These are phyloP conservation scores for Mythimna vitellina DNA, from an alignment of 2,888 invertebrate species.

Conservation along the genomic window DNA sequence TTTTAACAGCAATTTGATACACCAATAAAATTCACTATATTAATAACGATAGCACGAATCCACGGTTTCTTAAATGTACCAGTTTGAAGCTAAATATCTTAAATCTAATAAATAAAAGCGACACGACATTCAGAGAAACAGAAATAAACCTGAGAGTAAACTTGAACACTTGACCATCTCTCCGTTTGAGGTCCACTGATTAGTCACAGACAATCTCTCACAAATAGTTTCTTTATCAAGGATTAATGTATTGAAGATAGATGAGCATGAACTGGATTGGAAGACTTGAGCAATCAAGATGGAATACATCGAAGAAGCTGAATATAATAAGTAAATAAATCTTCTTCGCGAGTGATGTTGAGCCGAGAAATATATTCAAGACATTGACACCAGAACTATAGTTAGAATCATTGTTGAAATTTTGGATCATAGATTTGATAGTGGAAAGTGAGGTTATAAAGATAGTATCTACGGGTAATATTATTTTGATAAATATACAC, in stretches of 20 bases:
- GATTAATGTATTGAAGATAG: constrained; percentile 60
- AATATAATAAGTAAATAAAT: constrained; percentile 55
- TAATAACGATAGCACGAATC: constrained; percentile 77
- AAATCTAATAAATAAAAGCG: constrained; percentile 74
- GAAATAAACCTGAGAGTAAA: constrained; percentile 68
- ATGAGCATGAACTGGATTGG: constrained; percentile 80
- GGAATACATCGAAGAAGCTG: constrained; percentile 66
- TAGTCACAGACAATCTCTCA: constrained; percentile 69
- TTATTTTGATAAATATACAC: constrained; percentile 21
- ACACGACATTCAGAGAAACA: constrained; percentile 67
- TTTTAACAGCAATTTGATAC: constrained; percentile 65
- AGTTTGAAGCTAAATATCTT: constrained; percentile 77
- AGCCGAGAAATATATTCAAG: constrained; percentile 59
- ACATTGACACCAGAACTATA: constrained; percentile 48
- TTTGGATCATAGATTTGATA: not conserved
- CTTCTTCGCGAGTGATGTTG: constrained; percentile 60
- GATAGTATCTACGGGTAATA: not conserved
- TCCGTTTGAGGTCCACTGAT: constrained; percentile 63
- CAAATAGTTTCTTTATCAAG: constrained; percentile 42
- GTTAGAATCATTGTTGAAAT: not conserved
- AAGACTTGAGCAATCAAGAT: constrained; percentile 83
- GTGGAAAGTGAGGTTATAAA: constrained; percentile 19
- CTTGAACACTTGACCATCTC: constrained; percentile 79
- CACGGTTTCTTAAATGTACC: constrained; percentile 71
- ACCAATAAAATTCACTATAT: constrained; percentile 61